Conservation (phyloP, 2,113 vertebrate genomes). For the Myrmecobius fasciatus region DNA sequence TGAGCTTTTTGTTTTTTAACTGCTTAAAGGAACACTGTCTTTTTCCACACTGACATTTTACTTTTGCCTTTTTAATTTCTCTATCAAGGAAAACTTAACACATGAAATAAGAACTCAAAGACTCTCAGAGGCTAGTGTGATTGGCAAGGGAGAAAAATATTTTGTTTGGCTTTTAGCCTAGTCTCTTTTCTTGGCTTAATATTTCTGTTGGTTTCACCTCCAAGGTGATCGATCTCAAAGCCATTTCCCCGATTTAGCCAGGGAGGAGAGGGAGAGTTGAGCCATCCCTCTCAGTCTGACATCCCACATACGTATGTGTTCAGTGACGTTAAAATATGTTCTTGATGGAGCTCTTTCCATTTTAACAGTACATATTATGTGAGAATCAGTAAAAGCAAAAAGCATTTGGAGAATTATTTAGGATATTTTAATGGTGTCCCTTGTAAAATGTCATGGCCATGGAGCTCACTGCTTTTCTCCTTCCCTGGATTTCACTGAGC, state of each 20-base stretch:
- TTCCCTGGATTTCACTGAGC: neutral
- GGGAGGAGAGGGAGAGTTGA: neutral
- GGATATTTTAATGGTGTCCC: neutral
- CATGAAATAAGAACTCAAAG: constrained; percentile 7
- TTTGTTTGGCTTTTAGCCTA: constrained; percentile 43
- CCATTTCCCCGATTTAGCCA: constrained; percentile 31
- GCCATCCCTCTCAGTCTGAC: neutral
- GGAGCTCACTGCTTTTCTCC: neutral
- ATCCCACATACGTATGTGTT: neutral
- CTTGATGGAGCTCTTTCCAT: neutral
- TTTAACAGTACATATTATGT: constrained; percentile 39
- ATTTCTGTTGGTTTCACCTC: neutral
- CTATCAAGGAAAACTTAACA: constrained; percentile 35
- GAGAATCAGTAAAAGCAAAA: constrained; percentile 30
- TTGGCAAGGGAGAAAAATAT: neutral
- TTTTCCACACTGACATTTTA: constrained; percentile 50
- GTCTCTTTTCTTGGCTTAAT: neutral
- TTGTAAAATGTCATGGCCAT: neutral
- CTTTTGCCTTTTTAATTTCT: constrained; percentile 14
- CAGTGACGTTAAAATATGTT: neutral
- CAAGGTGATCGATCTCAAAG: neutral
- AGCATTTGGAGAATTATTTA: neutral
- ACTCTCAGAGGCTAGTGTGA: neutral
- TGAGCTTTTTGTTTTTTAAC: constrained; percentile 30
- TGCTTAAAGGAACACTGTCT: constrained; percentile 39